Base-by-base conservation (phyloP, 2,113 vertebrate species). In the Pygoscelis antarcticus region DNA sequence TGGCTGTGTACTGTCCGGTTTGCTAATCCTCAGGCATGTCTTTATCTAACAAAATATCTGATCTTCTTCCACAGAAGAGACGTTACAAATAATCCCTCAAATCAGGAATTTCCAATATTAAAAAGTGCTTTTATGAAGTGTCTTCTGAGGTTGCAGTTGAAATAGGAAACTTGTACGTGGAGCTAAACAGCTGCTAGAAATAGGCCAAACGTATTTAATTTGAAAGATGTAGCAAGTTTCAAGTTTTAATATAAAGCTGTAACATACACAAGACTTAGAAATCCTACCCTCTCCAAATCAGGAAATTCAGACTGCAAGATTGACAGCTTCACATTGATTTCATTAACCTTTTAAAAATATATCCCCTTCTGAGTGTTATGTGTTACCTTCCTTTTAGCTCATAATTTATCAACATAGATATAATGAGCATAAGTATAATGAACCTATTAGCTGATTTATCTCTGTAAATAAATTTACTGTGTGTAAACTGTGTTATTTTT, bases 401-500 rank as follows among this genome's bases (percentile, higher is more conserved):
- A 27, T 34, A 22, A 34, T 75, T 87, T 76, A 91, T 75, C 26
- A 55, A 51, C 29, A 46, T 38, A 58, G 61, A 61, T 77, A 78
- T 11, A 70, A 61, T 23, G 22, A 86, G 85, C 21, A 17, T 72
- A 47, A 75, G 27, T 94, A 66, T 55, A 72, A 75, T 87, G 25
- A 42, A 94, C 46, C 8, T 89, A 94, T 90, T 92, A 81, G 44
- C 51, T 71, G 57, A 87, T 93, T 94, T 77, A 46, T 83, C 13
- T 52, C 70, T 65, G 25, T 90, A 97, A 97, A 94, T 83, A 89
- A 94, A 96, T 97, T 93, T 83, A 54, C 34, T 60, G 19, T 36
- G 34, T 64, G 72, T 89, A 96, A 98, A 94, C 40, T 23, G 10
- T 12, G 69, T 71, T 89, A 52, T 94, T 97, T 97, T 84, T 60